These are phyloP conservation scores for Aurelia coerulea DNA, from an alignment of 30 jellyfish, hydroid and myxozoan species.

Conservation along the genomic window DNA sequence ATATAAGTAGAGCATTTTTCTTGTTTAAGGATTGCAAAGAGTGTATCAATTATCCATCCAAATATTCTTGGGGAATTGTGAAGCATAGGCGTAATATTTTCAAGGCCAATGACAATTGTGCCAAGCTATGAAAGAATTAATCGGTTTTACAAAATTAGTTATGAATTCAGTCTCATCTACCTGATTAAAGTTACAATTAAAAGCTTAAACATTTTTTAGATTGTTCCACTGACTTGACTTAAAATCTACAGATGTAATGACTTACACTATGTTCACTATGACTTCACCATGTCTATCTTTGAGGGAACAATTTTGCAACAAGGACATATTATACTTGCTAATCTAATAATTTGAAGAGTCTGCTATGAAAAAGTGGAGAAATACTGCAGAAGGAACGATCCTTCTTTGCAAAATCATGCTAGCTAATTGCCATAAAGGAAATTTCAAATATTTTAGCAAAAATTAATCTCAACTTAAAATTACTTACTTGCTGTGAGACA, in stretches of 20 bases:
- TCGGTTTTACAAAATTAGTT: not conserved
- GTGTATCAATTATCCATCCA: constrained; percentile 25
- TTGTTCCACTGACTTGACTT: not conserved
- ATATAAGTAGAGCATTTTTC: constrained; percentile 27
- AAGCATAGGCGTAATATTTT: constrained; percentile 28
- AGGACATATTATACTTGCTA: no score
- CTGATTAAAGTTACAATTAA: not conserved
- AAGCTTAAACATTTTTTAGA: not conserved
- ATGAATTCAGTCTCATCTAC: not conserved
- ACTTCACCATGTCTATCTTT: not conserved
- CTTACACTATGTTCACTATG: no score
- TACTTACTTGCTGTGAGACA: constrained; percentile 33
- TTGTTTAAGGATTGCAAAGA: not conserved
- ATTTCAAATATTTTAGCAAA: not conserved
- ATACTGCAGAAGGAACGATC: no score
- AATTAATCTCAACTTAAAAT: not conserved
- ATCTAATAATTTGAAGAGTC: no score
- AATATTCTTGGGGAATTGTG: constrained; percentile 56
- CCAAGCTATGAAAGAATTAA: constrained; percentile 54
- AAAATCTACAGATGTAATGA: no score
- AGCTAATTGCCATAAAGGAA: not conserved
- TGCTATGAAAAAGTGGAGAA: no score
- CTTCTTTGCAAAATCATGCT: no score
- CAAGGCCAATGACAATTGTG: constrained; percentile 53
- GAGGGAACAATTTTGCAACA: not conserved